Evolutionary conservation across 2,797 vertebrate genomes (phyloP).

Genomic region (Champsocephalus gunnari): DNA sequence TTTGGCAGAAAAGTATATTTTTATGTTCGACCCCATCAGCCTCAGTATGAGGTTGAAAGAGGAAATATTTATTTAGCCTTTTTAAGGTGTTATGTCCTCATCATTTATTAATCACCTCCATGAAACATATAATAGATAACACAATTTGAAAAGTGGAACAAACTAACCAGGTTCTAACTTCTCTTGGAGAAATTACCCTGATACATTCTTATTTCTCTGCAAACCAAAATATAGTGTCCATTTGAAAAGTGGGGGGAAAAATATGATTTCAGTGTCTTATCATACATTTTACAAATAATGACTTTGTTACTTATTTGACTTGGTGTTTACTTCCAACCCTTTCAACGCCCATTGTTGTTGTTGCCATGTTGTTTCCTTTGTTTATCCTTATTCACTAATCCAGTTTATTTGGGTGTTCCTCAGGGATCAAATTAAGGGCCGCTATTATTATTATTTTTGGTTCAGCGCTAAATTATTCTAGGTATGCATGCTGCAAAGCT

Average conservation of each 20-base stretch:
- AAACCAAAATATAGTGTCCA: too few relatives aligned
- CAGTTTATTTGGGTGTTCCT: conserved; percentile 61
- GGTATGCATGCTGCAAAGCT: conserved; percentile 57
- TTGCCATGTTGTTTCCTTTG: conserved; percentile 42
- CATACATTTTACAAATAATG: neutral
- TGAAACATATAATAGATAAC: too few relatives aligned
- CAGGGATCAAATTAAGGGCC: conserved; percentile 65
- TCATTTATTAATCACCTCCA: neutral
- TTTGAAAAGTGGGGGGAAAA: neutral
- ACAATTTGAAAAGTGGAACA: too few relatives aligned
- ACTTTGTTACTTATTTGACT: conserved; percentile 1
- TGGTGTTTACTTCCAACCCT: conserved; percentile 18
- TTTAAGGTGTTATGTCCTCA: too few relatives aligned
- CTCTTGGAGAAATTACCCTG: neutral
- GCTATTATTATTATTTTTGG: conserved; percentile 27
- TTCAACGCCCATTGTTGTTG: conserved; percentile 15
- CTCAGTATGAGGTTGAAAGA: neutral
- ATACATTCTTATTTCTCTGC: neutral
- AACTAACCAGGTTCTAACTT: too few relatives aligned
- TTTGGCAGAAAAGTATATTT: too few relatives aligned
- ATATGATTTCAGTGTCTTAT: conserved; percentile 5
- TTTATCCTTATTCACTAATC: conserved; percentile 48
- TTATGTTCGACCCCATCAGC: neutral
- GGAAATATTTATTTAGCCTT: too few relatives aligned
- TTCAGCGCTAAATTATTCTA: conserved; percentile 58